These are phyloP conservation scores for Drosophila parvula DNA, from an alignment of 1,140 invertebrate genomes.

Conservation along the genomic window DNA sequence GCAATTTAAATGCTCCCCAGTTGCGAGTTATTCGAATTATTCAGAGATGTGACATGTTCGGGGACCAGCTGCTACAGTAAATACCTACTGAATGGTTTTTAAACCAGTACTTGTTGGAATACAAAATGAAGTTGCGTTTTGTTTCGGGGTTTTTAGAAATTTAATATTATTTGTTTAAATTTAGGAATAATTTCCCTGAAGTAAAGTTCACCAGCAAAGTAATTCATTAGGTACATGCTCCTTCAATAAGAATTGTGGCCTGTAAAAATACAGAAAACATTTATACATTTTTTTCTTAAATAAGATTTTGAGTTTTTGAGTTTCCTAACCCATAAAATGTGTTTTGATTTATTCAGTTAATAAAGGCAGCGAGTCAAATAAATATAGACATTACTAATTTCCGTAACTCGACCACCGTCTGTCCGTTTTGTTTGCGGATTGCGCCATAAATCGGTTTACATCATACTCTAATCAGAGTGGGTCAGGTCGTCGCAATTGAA, in stretches of 20 bases:
- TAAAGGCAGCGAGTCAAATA: not conserved
- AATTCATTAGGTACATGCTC: too few relatives aligned
- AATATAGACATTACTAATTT: constrained; percentile 15
- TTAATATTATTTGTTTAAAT: not conserved
- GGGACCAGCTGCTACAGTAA: not conserved
- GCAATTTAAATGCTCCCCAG: constrained; percentile 16
- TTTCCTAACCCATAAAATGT: not conserved
- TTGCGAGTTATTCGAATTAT: not conserved
- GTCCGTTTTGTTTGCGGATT: constrained; percentile 12
- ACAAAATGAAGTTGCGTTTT: not conserved
- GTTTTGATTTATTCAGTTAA: not conserved
- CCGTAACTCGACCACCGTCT: not conserved
- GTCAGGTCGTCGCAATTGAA: constrained; percentile 28
- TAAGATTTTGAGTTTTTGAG: too few relatives aligned
- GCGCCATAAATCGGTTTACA: constrained; percentile 31
- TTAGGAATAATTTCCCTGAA: too few relatives aligned
- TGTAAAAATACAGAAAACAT: too few relatives aligned
- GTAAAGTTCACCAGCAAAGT: too few relatives aligned
- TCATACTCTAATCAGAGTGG: constrained; percentile 51
- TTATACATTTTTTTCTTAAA: too few relatives aligned
- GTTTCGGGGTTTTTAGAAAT: too few relatives aligned
- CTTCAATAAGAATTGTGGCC: too few relatives aligned
- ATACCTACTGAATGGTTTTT: not conserved
- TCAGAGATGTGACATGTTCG: constrained; percentile 6
- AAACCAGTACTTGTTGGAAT: too few relatives aligned